These are phyloP conservation scores for Eupristina koningsbergeri DNA, from an alignment of 1,140 invertebrate genomes.

Conservation along the genomic window DNA sequence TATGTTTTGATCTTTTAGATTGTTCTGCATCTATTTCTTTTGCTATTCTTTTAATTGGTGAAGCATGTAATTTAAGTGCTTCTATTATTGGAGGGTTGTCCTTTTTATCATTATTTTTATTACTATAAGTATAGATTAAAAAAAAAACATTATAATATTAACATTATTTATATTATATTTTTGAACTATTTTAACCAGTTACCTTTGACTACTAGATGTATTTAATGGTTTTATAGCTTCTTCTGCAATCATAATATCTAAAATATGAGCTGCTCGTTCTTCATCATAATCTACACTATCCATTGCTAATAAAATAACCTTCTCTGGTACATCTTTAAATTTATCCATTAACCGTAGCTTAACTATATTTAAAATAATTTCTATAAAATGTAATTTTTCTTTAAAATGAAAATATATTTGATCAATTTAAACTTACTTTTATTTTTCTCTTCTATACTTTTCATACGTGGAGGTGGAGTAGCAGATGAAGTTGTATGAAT, in stretches of 20 bases:
- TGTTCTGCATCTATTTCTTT: conserved; percentile 69
- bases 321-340: conserved; percentile 83
- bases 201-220: conserved; percentile 70
- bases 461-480: conserved; percentile 76
- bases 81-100: conserved; percentile 68
- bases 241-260: conserved; percentile 79
- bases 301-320: conserved; percentile 86
- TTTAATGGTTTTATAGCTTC: conserved; percentile 68
- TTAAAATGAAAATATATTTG: conserved; percentile 39
- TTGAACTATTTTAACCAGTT: conserved; percentile 16
- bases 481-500: conserved; percentile 11
- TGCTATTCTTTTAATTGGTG: conserved; percentile 69
- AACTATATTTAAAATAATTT: conserved; percentile 72
- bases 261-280: conserved; percentile 83
- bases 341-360: conserved; percentile 82
- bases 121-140: conserved; percentile 52
- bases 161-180: background rate
- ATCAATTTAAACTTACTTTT: conserved; percentile 75
- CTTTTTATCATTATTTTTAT: conserved; percentile 68
- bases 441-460: conserved; percentile 82
- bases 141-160: too few relatives aligned
- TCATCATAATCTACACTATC: conserved; percentile 90
- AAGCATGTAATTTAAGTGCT: conserved; percentile 67
- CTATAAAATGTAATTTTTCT: conserved; percentile 1
- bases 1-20: conserved; percentile 71